These are phyloP conservation scores for Aplodontia rufa DNA, from an alignment of 2,113 vertebrate species.

Conservation along the genomic window DNA sequence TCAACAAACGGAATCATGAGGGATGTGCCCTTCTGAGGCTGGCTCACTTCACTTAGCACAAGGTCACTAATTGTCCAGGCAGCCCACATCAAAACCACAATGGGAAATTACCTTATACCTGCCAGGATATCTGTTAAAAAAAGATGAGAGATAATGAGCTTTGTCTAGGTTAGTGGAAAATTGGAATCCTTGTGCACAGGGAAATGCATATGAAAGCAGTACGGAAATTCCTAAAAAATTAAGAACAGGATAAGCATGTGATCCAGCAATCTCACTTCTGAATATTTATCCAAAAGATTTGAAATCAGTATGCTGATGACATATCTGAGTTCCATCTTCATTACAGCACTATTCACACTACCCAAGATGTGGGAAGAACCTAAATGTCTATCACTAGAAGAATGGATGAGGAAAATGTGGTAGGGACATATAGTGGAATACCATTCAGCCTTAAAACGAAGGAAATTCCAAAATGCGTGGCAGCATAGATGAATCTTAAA, in stretches of 20 bases:
- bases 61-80: neutral
- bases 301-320: too few relatives aligned
- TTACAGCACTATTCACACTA: neutral
- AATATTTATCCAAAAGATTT: neutral
- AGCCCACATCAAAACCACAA: neutral
- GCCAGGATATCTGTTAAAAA: neutral
- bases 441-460: neutral
- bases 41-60: neutral
- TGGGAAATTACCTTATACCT: neutral
- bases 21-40: neutral
- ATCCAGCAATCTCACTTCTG: neutral
- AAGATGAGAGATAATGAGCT: neutral
- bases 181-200: neutral
- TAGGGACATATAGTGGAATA: too few relatives aligned
- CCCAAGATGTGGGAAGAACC: neutral
- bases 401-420: neutral
- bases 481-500: neutral
- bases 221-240: neutral
- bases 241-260: neutral
- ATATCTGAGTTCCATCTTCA: neutral
- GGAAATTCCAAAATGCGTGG: neutral
- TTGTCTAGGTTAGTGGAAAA: neutral
- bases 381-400: neutral
- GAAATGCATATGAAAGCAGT: neutral
- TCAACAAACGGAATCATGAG: fast-evolving